phyloP scores from a whole-genome alignment of 2,113 vertebrate species.

The Cottus gobio region DNA sequence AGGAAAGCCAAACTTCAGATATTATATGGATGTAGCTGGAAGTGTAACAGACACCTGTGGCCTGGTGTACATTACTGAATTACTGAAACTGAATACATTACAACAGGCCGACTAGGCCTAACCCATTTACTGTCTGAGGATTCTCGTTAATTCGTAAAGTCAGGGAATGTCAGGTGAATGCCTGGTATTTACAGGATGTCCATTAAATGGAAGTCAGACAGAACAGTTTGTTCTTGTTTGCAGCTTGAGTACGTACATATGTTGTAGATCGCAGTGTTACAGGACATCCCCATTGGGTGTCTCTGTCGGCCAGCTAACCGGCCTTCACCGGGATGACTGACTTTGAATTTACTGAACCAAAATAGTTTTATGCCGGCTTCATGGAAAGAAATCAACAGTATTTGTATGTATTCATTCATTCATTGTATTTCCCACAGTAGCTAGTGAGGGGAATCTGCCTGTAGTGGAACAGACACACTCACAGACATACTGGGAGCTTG shows the following conservation, averaged over 20 bases:
- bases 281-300: no score
- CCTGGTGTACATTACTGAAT: no score
- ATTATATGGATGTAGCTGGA: no score
- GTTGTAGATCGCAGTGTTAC: not conserved
- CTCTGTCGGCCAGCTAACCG: not conserved
- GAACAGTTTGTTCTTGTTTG: not conserved
- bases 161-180: no score
- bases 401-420: not conserved
- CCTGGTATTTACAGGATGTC: not conserved
- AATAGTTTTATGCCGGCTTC: not conserved
- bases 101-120: no score
- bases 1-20: no score
- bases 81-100: no score
- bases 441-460: no score
- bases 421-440: not conserved
- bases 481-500: not conserved
- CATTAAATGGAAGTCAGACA: not conserved
- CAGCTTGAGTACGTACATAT: not conserved
- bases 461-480: not conserved
- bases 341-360: not conserved
- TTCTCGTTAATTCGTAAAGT: no score
- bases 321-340: not conserved
- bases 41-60: no score
- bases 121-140: no score
- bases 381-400: not conserved